Percentiles rank a stretch among this genome's conserved stretches.
Evolutionary conservation across 2,113 vertebrate genomes (phyloP).

Genomic region (Hemiscyllium ocellatum): DNA sequence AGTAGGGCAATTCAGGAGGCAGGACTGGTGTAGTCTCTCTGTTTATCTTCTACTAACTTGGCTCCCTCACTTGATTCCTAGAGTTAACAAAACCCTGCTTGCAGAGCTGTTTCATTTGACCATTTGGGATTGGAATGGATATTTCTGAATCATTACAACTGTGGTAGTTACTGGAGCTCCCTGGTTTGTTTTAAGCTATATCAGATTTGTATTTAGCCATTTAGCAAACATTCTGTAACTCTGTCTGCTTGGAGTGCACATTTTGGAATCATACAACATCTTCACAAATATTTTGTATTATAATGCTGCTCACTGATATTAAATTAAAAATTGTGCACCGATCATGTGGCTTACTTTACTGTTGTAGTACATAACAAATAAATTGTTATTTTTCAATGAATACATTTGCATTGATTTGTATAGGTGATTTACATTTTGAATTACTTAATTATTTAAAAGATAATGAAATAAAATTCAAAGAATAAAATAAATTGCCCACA

Average conservation of each 20-base stretch:
- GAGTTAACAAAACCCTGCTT: neutral
- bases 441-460: neutral
- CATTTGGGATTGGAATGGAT: neutral
- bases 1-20: neutral
- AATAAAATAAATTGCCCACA: neutral
- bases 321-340: neutral
- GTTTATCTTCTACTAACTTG: neutral
- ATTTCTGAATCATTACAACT: neutral
- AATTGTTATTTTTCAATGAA: neutral
- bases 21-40: neutral
- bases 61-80: neutral
- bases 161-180: neutral
- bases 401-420: neutral
- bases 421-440: constrained; percentile 19
- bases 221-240: constrained; percentile 24
- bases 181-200: neutral
- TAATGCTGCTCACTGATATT: neutral
- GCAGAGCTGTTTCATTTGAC: neutral
- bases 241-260: neutral
- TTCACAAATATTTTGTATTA: neutral
- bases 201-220: neutral
- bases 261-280: neutral
- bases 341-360: neutral
- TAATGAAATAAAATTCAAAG: neutral
- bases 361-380: neutral